Evolutionary conservation across 1,140 invertebrate genomes (phyloP), one percentile per base, ranked within the genome.

Genomic region (Drosophila paulistorum): DNA sequence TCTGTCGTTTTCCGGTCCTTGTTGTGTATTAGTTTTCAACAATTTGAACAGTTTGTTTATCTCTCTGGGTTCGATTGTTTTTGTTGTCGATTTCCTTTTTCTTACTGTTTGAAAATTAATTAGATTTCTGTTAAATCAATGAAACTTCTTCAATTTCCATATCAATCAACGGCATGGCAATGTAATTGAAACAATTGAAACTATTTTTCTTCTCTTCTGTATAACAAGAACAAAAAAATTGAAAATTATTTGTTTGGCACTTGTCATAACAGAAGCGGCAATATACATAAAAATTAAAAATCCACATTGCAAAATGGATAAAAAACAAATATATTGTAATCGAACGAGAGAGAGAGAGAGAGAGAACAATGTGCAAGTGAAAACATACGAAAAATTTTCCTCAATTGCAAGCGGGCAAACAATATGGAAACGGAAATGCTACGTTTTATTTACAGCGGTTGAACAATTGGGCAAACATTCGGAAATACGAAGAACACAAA

Each of bases 351-450:
- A n/a, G n/a, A 7, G 33, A 10, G 11, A 20, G 48, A 3, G 3
- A 23, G 11, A 23, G 67, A 54, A 20, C 11, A 14, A 17, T 37
- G 35, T 71, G 63, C 64, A 61, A 65, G 64, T 60, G 65, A 85
- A 85, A 85, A 72, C 78, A 85, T 71, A 68, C 81, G 81, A 84
- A 77, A 85, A 85, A 74, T 71, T 81, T 68, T 84, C 67, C 70
- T 84, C 81, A 77, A 79, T 83, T 68, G 72, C 76, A 83, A 77
- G 74, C 68, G 77, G 67, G 54, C 51, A 68, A 72, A 68, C 68
- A 78, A 68, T 72, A 77, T 72, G 63, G 66, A 63, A 74, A 65
- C 66, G 77, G 71, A 77, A 67, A 71, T 69, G 77, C 79, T 66
- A 65, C 71, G 65, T 74, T 85, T 82, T 81, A 86, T 86, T 86